Percentiles rank a stretch among this genome's conserved stretches.
Evolutionary conservation across 2,797 vertebrate genomes (phyloP).

Genomic region (Liasis olivaceus): DNA sequence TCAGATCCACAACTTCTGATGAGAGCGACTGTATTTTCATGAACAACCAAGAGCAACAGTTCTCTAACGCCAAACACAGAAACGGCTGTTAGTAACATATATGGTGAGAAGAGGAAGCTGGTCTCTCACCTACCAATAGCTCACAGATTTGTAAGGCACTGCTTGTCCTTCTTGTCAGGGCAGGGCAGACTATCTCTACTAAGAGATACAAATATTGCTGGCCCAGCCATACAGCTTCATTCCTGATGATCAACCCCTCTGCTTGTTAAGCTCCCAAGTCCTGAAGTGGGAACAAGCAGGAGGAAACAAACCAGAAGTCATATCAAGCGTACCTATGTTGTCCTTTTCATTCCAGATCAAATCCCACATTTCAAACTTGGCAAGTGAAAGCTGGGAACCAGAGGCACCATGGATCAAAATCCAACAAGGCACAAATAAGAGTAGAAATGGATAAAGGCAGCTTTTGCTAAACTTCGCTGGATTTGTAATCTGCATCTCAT

Average conservation of each 20-base stretch:
- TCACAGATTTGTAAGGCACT: background rate
- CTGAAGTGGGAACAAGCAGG: background rate
- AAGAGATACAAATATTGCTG: too few species aligned
- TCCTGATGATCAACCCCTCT: too few species aligned
- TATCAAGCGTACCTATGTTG: background rate
- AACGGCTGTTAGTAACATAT: too few species aligned
- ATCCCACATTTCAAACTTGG: background rate
- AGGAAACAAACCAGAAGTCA: background rate
- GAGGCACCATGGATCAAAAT: conserved; percentile 11
- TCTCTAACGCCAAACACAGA: too few species aligned
- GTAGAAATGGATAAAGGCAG: conserved; percentile 9
- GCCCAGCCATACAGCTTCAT: fast-evolving
- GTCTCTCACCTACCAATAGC: background rate
- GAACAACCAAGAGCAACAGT: background rate
- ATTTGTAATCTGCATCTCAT: background rate
- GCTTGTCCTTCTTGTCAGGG: background rate
- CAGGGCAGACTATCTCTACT: too few species aligned
- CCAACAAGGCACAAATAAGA: conserved; percentile 47
- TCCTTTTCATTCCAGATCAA: background rate
- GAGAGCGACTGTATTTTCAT: too few species aligned
- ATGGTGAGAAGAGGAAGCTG: too few species aligned
- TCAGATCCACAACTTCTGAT: too few species aligned
- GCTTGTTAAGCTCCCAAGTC: background rate
- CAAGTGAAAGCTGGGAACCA: conserved; percentile 18
- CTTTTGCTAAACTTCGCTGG: conserved; percentile 30